Evolutionary conservation across 2,797 vertebrate species (phyloP).

Genomic region (Margarornis squamiger): DNA sequence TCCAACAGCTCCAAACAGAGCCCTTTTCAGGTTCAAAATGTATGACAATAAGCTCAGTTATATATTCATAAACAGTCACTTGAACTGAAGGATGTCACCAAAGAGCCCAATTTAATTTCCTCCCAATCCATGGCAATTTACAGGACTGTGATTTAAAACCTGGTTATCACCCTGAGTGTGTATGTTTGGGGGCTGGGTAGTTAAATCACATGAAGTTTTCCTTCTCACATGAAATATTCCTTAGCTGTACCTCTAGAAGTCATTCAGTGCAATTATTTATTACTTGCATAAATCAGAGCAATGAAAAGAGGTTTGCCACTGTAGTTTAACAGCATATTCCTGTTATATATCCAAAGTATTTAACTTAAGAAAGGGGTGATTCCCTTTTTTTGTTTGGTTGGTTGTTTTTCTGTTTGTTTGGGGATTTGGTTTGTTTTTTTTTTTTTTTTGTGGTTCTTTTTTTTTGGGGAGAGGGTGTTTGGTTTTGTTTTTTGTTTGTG

Average conservation of each 20-base stretch:
- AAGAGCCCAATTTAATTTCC: conserved; percentile 10
- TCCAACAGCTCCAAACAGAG: neutral
- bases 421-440: accelerated
- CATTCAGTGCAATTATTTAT: neutral
- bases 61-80: neutral
- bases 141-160: conserved; percentile 6
- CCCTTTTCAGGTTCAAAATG: neutral
- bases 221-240: neutral
- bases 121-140: neutral
- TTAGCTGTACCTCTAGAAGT: neutral
- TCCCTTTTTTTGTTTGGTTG: neutral
- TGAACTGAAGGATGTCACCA: neutral
- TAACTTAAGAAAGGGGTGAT: neutral
- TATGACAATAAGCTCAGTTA: neutral
- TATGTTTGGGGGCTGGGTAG: neutral
- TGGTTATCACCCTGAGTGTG: neutral
- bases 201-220: neutral
- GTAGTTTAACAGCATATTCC: neutral
- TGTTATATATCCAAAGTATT: neutral
- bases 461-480: neutral
- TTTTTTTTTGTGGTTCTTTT: neutral
- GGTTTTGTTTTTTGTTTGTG: neutral
- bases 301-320: neutral
- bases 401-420: neutral
- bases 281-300: neutral